Evolutionary conservation across 2,113 vertebrate genomes (phyloP).

Genomic region (Halichoerus grypus): DNA sequence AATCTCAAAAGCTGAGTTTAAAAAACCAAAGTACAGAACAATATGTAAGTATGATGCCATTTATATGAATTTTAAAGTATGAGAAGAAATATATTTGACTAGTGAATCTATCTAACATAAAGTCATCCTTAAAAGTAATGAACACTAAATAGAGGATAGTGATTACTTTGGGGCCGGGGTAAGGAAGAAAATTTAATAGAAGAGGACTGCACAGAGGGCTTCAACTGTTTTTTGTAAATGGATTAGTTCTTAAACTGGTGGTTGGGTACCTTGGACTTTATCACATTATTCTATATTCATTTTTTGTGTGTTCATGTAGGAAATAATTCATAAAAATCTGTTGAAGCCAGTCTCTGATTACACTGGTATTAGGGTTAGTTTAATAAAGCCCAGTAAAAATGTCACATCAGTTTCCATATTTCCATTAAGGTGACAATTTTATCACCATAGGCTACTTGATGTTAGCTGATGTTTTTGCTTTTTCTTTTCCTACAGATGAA

Average conservation of each 20-base stretch:
- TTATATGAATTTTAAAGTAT: not conserved
- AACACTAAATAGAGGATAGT: not conserved
- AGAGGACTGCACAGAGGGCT: not conserved
- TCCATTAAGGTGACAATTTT: not conserved
- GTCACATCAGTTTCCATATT: not conserved
- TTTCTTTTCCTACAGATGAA: slow-evolving; percentile 24
- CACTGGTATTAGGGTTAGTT: not conserved
- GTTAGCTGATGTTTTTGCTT: not conserved
- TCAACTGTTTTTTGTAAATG: not conserved
- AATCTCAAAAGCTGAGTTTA: not conserved
- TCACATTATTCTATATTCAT: not conserved
- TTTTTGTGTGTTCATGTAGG: not conserved
- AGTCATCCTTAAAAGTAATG: not conserved
- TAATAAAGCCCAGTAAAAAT: slow-evolving; percentile 31
- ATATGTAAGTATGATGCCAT: not conserved
- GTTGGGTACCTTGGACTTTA: not conserved
- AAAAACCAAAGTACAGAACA: not conserved
- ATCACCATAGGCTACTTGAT: not conserved
- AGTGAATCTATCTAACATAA: not conserved
- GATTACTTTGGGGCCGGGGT: not conserved
- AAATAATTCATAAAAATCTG: not conserved
- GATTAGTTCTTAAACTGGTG: not conserved
- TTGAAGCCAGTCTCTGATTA: not conserved
- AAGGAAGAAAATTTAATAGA: not conserved
- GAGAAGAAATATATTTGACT: slow-evolving; percentile 19